phyloP scores from a whole-genome alignment of 1,140 invertebrate genomes.

The Bombyx mandarina region DNA sequence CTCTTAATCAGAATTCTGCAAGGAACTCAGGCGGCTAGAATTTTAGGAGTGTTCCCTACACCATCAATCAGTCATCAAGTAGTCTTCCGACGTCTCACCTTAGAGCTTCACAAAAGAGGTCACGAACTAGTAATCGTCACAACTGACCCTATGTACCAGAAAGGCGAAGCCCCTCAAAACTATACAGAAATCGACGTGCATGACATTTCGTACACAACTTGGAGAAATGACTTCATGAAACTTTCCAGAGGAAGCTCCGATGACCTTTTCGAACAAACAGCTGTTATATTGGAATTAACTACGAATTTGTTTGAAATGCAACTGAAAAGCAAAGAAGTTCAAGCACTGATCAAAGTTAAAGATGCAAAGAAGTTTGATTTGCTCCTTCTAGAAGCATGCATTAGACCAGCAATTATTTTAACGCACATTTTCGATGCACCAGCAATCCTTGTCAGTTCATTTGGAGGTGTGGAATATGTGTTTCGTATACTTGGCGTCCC shows the following conservation, averaged over 20 bases:
- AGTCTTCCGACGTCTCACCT: constrained; percentile 1
- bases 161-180: neutral
- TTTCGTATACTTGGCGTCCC: constrained; percentile 49
- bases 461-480: constrained; percentile 14
- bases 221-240: too few species aligned
- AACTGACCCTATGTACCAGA: neutral
- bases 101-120: constrained; percentile 4
- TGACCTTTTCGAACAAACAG: too few species aligned
- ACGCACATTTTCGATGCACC: constrained; percentile 1
- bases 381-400: too few species aligned
- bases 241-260: too few species aligned
- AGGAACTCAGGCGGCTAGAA: constrained; percentile 3
- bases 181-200: constrained; percentile 6
- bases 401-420: constrained; percentile 16
- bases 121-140: constrained; percentile 8
- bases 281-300: too few species aligned
- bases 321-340: neutral
- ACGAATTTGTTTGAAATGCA: too few species aligned
- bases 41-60: constrained; percentile 9
- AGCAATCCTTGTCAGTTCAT: constrained; percentile 20
- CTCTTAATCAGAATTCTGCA: neutral
- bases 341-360: neutral
- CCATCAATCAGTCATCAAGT: constrained; percentile 11
- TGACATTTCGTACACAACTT: neutral
- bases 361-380: constrained; percentile 8